Base-by-base conservation (phyloP, 1,140 invertebrate genomes). In the Drosophila sulfurigaster region DNA sequence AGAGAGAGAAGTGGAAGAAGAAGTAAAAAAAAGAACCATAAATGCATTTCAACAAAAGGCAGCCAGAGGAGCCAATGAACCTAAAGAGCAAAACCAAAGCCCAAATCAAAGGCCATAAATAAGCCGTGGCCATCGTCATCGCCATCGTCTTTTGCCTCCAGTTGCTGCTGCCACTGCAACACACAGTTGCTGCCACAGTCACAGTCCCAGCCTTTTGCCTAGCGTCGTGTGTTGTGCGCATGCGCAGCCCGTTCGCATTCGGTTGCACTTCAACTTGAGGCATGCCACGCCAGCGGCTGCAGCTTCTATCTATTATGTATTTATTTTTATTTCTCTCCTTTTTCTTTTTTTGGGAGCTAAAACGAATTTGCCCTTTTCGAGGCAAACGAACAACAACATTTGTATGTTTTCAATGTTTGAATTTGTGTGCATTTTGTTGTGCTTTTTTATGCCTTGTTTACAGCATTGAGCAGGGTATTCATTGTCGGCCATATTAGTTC, bases 61-160 rank as follows among this genome's bases (percentile, higher is more conserved):
- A 65, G 58, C 73, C 69, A 60, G 68, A 88, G 69, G 85, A 88
- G 85, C 85, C 85, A 88, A 88, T 89, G 85, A 88, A 88, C 85
- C 85, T 85, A 68, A 77, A 73, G 70, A 78, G 77, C 77, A 80
- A 82, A 88, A 81, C 70, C 64, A 82, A 82, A 74, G 66, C 79
- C 78, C 81, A 85, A 87, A 88, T 79, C 79, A 86, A 81, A 74
- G 83, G 68, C 83, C 83, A 87, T 88, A 87, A 87, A 87, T 88
- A 88, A 87, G 82, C 82, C 79, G 76, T 66, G 35, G 66, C 43
- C 15, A 62, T 58, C 16, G 11, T 15, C 60, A 63, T 32, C 43
- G 25, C 15, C 25, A 4, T 28, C 49, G 25, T 30, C 28, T 43
- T 15, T 8, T 30, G 28, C 20, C 48, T 30, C 20, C 20, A 25